These are phyloP conservation scores for Notothenia rossii DNA, from an alignment of 2,113 vertebrate genomes.

Conservation along the genomic window DNA sequence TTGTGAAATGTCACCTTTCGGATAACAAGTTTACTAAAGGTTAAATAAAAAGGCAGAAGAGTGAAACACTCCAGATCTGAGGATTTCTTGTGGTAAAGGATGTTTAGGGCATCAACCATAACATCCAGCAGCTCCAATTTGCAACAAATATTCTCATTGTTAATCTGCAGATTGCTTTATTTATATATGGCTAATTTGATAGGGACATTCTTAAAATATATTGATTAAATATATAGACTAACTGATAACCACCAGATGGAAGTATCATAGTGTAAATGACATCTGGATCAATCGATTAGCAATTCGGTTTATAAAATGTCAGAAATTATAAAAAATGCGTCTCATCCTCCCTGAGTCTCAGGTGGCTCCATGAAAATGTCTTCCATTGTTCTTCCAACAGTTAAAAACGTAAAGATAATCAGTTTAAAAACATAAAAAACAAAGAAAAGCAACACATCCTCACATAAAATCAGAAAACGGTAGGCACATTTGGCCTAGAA, in stretches of 20 bases:
- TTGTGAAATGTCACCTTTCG: slow-evolving; percentile 13
- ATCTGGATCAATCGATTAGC: not conserved
- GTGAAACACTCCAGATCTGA: not conserved
- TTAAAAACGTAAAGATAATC: not conserved
- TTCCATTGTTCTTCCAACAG: not conserved
- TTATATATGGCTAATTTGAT: no score
- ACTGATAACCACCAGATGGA: no score
- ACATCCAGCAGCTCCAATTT: no score
- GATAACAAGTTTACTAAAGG: not conserved
- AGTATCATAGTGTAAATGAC: no score
- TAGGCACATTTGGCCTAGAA: not conserved
- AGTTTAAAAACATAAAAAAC: not conserved
- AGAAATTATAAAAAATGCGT: not conserved
- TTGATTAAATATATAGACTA: no score
- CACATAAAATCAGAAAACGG: not conserved
- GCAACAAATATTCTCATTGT: not conserved
- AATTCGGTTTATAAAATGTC: not conserved
- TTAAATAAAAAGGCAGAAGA: not conserved
- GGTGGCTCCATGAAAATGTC: not conserved
- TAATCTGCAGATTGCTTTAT: not conserved
- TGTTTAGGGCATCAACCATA: no score
- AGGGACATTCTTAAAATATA: no score
- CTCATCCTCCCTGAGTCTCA: no score
- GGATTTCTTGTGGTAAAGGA: not conserved
- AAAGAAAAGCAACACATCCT: not conserved